Conservation (phyloP, 2,888 invertebrate genomes). For the Heliconius ethilla region DNA sequence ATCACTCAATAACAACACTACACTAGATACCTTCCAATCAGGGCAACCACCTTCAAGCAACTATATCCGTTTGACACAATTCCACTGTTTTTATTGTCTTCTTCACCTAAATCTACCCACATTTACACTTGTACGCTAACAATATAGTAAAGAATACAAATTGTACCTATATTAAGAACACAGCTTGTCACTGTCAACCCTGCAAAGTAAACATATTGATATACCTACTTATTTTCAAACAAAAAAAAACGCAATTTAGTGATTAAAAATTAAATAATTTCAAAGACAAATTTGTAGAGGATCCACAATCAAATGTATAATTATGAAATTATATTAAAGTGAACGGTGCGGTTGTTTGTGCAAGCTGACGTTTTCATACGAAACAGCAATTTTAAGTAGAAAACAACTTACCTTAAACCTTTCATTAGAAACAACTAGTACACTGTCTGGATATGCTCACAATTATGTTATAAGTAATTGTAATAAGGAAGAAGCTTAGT, state of each 20-base stretch:
- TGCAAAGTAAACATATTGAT: not conserved
- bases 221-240: not conserved
- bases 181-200: not conserved
- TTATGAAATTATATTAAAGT: not conserved
- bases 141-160: too few relatives aligned
- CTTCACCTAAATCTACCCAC: too few relatives aligned
- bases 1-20: too few relatives aligned
- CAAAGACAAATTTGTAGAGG: not conserved
- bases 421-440: not conserved
- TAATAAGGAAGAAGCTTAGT: too few relatives aligned
- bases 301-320: constrained; percentile 1
- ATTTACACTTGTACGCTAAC: too few relatives aligned
- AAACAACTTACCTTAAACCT: not conserved
- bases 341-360: not conserved
- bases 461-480: not conserved
- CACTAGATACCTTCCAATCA: too few relatives aligned
- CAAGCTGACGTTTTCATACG: not conserved
- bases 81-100: too few relatives aligned
- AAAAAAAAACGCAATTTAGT: not conserved
- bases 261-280: not conserved
- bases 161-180: not conserved
- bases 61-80: too few relatives aligned
- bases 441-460: not conserved
- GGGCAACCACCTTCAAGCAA: too few relatives aligned
- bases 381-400: not conserved